Evolutionary conservation across 2,888 invertebrate species (phyloP).

Genomic region (Chaetogeoica ovagalla): DNA sequence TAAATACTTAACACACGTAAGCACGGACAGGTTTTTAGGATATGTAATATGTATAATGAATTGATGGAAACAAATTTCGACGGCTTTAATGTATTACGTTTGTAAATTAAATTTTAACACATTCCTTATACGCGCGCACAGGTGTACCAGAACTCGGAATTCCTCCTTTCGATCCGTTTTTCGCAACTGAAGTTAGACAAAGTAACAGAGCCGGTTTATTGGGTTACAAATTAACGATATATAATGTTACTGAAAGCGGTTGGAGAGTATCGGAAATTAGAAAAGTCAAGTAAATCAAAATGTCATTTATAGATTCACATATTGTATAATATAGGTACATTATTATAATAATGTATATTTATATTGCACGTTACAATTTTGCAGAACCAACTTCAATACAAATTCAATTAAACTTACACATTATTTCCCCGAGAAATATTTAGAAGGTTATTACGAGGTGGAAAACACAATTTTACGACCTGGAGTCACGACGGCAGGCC

Average conservation of each 20-base stretch:
- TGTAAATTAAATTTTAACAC: not conserved
- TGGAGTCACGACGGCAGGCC: slow-evolving; percentile 65
- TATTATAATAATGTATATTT: too few species aligned
- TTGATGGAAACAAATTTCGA: too few species aligned
- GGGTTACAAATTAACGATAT: slow-evolving; percentile 57
- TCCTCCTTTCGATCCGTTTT: slow-evolving; percentile 58
- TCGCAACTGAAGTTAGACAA: slow-evolving; percentile 57
- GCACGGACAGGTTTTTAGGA: too few species aligned
- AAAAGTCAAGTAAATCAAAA: slow-evolving; percentile 57
- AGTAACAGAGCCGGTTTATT: slow-evolving; percentile 56
- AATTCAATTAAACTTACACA: slow-evolving; percentile 74
- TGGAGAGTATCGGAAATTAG: slow-evolving; percentile 58
- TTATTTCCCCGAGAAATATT: slow-evolving; percentile 78
- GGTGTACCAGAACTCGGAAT: slow-evolving; percentile 58
- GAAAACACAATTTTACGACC: slow-evolving; percentile 63
- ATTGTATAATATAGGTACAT: too few species aligned
- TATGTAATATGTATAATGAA: too few species aligned
- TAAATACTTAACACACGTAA: not conserved
- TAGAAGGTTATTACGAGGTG: slow-evolving; percentile 71
- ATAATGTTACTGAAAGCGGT: slow-evolving; percentile 58
- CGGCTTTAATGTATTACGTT: too few species aligned
- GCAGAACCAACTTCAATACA: slow-evolving; percentile 69
- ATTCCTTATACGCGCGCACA: slow-evolving; percentile 38
- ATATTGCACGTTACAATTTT: slow-evolving; percentile 27
- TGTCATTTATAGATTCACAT: not conserved